A percentile compares a stretch with the other conserved stretches of the same genome.
These are phyloP conservation scores for Plagiodera versicolora DNA, from an alignment of 2,888 invertebrate species.

Conservation along the genomic window DNA sequence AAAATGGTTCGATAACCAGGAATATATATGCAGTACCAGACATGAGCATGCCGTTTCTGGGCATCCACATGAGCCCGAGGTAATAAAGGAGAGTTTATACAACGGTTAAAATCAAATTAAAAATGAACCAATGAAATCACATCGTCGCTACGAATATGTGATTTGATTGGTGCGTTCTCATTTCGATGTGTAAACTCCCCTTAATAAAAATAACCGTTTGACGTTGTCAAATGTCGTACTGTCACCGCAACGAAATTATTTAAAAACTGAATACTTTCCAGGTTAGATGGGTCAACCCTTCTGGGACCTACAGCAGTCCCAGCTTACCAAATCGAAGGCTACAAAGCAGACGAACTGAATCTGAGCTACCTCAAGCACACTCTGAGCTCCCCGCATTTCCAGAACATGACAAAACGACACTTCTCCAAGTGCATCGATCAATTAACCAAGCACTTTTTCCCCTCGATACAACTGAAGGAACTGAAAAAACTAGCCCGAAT, in stretches of 20 bases:
- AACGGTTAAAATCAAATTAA: too few relatives aligned
- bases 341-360: conserved; percentile 63
- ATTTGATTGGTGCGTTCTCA: too few relatives aligned
- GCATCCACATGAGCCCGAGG: conserved; percentile 94
- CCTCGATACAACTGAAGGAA: conserved; percentile 57
- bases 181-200: too few relatives aligned
- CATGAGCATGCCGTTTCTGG: conserved; percentile 92
- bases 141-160: too few relatives aligned
- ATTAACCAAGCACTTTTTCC: conserved; percentile 73
- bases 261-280: background rate
- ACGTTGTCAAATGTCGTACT: too few relatives aligned
- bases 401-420: conserved; percentile 78
- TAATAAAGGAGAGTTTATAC: too few relatives aligned
- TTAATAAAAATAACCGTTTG: too few relatives aligned
- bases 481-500: conserved; percentile 32
- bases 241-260: too few relatives aligned
- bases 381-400: conserved; percentile 70
- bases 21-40: conserved; percentile 99
- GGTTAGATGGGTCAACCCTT: conserved; percentile 84
- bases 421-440: conserved; percentile 77
- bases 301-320: conserved; percentile 94
- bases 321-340: conserved; percentile 90
- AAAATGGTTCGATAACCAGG: conserved; percentile 75
- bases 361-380: conserved; percentile 68
- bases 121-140: too few relatives aligned